phyloP scores from a whole-genome alignment of 2,113 vertebrate species.

The Coreoperca whiteheadi region DNA sequence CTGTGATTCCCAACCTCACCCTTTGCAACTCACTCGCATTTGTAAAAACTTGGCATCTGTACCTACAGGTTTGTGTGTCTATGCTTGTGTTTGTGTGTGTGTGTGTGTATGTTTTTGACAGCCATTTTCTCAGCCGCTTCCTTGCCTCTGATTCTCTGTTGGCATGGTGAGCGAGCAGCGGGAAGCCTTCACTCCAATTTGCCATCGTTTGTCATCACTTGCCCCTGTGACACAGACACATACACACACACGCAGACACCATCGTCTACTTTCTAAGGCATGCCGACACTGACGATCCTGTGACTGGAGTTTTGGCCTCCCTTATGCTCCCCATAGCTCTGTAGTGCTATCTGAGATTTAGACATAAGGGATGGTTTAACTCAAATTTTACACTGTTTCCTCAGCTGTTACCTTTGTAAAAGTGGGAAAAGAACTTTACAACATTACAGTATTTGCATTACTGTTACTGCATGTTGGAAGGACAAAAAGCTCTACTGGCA shows the following conservation, averaged over 20 bases:
- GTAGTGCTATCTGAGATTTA: conserved; percentile 34
- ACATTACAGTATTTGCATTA: background rate
- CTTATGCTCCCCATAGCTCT: background rate
- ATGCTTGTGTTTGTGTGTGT: conserved; percentile 33
- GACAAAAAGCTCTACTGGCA: background rate
- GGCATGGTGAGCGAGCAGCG: conserved; percentile 75
- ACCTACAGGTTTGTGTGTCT: conserved; percentile 52
- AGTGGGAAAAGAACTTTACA: background rate
- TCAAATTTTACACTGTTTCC: background rate
- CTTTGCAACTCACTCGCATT: conserved; percentile 45
- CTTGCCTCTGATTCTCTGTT: conserved; percentile 75
- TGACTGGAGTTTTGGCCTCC: conserved; percentile 45
- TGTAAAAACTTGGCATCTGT: conserved; percentile 57
- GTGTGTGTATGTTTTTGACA: conserved; percentile 67
- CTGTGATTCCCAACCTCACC: conserved; percentile 45
- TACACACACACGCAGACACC: conserved; percentile 37
- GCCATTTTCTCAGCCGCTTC: conserved; percentile 72
- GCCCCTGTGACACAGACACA: conserved; percentile 79
- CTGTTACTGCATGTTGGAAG: background rate
- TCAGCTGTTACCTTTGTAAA: background rate
- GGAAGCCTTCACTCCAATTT: conserved; percentile 87
- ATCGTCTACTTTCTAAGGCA: conserved; percentile 41
- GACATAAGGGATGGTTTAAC: background rate
- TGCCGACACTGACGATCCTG: conserved; percentile 44
- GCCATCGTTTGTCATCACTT: conserved; percentile 86